Conservation (phyloP, 2,888 invertebrate genomes). For the Eudemis profundana region DNA sequence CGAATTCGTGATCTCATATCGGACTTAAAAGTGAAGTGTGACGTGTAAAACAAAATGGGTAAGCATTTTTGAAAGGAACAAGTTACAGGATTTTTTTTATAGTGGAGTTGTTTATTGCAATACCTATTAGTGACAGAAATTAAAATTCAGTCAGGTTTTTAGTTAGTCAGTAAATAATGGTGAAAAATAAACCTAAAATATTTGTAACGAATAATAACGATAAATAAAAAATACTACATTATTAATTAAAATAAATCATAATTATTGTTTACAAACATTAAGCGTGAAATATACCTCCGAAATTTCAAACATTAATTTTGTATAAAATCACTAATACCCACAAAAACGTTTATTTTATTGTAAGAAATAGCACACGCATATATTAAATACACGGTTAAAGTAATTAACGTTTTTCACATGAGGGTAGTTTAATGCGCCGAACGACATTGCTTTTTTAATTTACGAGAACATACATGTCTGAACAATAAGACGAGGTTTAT, state of each 20-base stretch:
- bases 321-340: not conserved
- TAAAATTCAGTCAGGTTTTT: no score
- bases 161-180: no score
- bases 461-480: not conserved
- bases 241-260: not conserved
- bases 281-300: not conserved
- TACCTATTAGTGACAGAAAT: no score
- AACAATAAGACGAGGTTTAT: no score
- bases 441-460: not conserved
- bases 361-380: not conserved
- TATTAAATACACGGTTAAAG: not conserved
- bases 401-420: conserved; percentile 9
- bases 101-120: not conserved
- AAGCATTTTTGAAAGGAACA: conserved; percentile 51
- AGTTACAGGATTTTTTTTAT: not conserved
- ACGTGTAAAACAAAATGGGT: conserved; percentile 72
- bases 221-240: not conserved
- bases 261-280: not conserved
- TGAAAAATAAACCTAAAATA: no score
- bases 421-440: not conserved
- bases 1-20: conserved; percentile 72
- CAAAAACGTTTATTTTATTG: not conserved
- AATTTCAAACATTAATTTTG: not conserved
- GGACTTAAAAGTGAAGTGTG: conserved; percentile 77
- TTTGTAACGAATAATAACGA: no score